Evolutionary conservation across 2,888 invertebrate species (phyloP), one percentile per base, ranked within the genome.

Genomic region (Polylopha cassiicola): DNA sequence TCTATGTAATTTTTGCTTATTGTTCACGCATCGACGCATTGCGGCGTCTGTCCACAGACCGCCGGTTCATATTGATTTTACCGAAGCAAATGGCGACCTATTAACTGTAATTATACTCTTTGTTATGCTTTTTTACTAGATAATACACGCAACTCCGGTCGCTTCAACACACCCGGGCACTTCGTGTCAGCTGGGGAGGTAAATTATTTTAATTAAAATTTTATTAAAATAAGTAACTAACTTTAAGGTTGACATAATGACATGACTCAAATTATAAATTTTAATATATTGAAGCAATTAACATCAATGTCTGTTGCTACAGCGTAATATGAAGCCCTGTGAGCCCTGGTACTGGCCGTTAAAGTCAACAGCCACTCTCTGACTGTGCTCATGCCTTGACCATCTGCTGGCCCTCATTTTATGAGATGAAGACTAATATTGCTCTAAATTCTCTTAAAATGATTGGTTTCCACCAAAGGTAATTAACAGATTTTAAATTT

Each of bases 331-430:
- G 55, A 71, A 61, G 61, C 62, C 53, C 53, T 56, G 50, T 50
- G 53, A 57, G 61, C 61, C 63, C 65, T 55, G 67, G 65, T 60
- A 58, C 71, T 69, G 73, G 72, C 76, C 55, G 50, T 41, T 44
- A 53, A 60, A 77, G 76, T 75, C 73, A 54, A 64, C 56, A 64
- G 72, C 52, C 73, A 60, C 65, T 59, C 73, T 78, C 66, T 70
- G 67, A 76, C 60, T 70, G 79, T 34, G 62, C 71, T 58, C 42
- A 50, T 45, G 55, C 62, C 55, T 32, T 39, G 38, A 37, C 41
- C 48, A 56, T 66, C 62, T 60, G 43, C 31, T 48, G 39, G 46
- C 60, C 44, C 50, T 57, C 61, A 71, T 74, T 53, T 51, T 60
- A 50, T 45, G 59, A 50, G 66, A 63, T 51, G 39, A 45, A 51